phyloP scores from a whole-genome alignment of 2,113 vertebrate species.

The Prinia subflava region DNA sequence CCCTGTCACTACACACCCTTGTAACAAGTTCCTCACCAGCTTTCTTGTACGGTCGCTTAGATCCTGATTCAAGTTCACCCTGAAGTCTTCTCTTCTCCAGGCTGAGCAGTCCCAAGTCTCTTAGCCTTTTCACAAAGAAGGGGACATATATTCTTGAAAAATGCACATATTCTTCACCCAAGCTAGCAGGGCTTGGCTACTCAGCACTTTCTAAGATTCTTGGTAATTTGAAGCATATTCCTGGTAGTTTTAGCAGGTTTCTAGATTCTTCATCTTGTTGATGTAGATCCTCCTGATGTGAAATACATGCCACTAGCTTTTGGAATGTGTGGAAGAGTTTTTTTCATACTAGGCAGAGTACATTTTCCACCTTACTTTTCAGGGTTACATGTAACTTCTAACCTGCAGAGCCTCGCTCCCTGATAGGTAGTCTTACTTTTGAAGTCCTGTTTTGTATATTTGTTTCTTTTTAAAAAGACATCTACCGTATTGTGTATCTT shows the following conservation, averaged over 20 bases:
- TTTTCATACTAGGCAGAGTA: not conserved
- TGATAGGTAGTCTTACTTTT: not conserved
- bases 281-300: constrained; percentile 64
- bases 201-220: constrained; percentile 78
- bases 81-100: not conserved
- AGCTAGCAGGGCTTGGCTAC: constrained; percentile 68
- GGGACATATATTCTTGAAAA: constrained; percentile 52
- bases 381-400: not conserved
- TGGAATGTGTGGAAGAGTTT: constrained; percentile 78
- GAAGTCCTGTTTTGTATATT: not conserved
- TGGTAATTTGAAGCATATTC: constrained; percentile 79
- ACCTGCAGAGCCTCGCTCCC: not conserved
- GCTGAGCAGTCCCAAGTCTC: not conserved
- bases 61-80: not conserved
- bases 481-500: not conserved
- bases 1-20: not conserved
- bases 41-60: not conserved
- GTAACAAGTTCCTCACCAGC: not conserved
- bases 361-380: not conserved
- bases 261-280: constrained; percentile 69
- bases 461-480: not conserved
- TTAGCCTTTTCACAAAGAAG: not conserved
- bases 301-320: constrained; percentile 73
- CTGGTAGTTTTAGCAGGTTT: constrained; percentile 85
- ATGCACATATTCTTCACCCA: constrained; percentile 74